Evolutionary conservation across 2,113 vertebrate species (phyloP).

Genomic region (Ellobius talpinus): DNA sequence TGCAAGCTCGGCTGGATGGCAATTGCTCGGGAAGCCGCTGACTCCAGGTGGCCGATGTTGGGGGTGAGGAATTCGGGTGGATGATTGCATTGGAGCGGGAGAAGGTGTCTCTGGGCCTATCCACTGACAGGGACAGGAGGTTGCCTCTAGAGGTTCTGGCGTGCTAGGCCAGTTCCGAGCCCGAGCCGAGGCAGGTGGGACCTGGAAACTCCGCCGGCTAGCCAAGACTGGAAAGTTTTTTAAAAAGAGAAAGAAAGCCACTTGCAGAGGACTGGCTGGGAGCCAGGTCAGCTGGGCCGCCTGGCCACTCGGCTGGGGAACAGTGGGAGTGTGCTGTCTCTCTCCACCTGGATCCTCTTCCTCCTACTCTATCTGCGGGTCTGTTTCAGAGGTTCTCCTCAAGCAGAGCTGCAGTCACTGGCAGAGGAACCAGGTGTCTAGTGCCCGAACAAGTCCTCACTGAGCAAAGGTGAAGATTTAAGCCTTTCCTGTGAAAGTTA

Average conservation of each 20-base stretch:
- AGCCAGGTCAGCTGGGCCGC: slow-evolving; percentile 14
- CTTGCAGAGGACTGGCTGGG: slow-evolving; percentile 44
- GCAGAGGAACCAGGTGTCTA: background rate
- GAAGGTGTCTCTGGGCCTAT: background rate
- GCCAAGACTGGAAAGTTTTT: slow-evolving; percentile 67
- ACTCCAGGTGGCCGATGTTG: slow-evolving; percentile 32
- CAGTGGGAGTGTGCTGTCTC: background rate
- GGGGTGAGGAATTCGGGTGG: background rate
- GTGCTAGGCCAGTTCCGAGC: background rate
- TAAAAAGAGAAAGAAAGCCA: slow-evolving; percentile 52
- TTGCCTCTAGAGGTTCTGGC: background rate
- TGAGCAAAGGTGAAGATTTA: background rate
- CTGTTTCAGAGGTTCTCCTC: slow-evolving; percentile 11
- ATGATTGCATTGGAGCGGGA: background rate
- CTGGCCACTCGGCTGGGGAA: background rate
- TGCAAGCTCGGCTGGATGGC: slow-evolving; percentile 57
- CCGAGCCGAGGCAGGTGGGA: background rate
- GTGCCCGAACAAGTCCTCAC: background rate
- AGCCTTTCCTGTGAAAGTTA: background rate
- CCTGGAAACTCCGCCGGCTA: slow-evolving; percentile 9
- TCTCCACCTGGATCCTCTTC: background rate
- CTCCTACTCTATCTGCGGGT: background rate
- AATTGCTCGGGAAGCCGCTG: background rate
- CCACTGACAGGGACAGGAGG: background rate
- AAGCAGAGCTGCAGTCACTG: background rate